Evolutionary conservation across 2,113 vertebrate genomes (phyloP).

Genomic region (Notothenia rossii): DNA sequence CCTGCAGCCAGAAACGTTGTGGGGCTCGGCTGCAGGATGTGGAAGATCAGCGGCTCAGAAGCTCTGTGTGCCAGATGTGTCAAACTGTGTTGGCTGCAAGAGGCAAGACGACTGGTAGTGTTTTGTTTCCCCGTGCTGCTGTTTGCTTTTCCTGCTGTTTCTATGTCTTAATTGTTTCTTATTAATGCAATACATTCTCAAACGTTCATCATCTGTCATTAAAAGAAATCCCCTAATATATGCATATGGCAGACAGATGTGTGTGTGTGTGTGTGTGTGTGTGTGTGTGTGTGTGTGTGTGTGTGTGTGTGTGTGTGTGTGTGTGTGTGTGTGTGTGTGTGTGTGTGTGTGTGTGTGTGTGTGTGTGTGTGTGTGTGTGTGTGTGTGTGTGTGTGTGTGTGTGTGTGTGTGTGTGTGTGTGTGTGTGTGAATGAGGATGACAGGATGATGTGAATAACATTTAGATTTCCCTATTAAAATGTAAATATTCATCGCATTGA

Average conservation of each 20-base stretch:
- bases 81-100: background rate
- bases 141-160: background rate
- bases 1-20: slow-evolving; percentile 15
- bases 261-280: background rate
- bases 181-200: background rate
- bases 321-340: background rate
- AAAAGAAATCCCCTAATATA: background rate
- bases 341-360: background rate
- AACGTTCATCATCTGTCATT: background rate
- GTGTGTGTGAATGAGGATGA: background rate
- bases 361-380: slow-evolving; percentile 6
- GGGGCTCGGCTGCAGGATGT: slow-evolving; percentile 39
- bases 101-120: background rate
- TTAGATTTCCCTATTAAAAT: slow-evolving; percentile 26
- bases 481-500: slow-evolving; percentile 2
- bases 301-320: background rate
- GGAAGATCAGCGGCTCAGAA: slow-evolving; percentile 26
- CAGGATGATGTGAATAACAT: slow-evolving; percentile 13
- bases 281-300: slow-evolving; percentile 1
- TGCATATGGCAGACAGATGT: background rate
- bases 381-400: background rate
- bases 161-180: background rate
- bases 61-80: slow-evolving; percentile 55
- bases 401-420: background rate
- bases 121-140: background rate